These are phyloP conservation scores for Oenanthe melanoleuca DNA, from an alignment of 2,113 vertebrate genomes.

Conservation along the genomic window DNA sequence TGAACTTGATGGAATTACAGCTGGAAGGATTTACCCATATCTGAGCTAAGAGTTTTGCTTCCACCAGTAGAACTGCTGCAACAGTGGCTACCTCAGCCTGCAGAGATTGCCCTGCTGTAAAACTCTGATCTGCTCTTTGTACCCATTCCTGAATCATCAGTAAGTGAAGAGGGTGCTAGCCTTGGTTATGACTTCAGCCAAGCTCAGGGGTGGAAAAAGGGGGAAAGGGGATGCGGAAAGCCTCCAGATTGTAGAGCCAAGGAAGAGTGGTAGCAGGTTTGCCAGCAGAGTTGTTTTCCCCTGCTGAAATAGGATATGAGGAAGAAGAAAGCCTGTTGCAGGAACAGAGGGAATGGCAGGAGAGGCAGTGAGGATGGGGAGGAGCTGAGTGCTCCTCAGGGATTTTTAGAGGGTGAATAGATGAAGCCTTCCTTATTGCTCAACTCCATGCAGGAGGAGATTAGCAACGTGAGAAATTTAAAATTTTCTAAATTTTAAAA, in stretches of 20 bases:
- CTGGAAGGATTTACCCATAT: not conserved
- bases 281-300: not conserved
- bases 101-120: not conserved
- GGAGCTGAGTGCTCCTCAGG: not conserved
- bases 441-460: not conserved
- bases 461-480: not conserved
- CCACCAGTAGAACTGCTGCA: not conserved
- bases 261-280: not conserved
- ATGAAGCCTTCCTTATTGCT: not conserved
- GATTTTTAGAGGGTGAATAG: not conserved
- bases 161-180: not conserved
- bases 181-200: not conserved
- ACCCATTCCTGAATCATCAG: not conserved
- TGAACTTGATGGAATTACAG: not conserved
- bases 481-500: no score
- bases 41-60: not conserved
- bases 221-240: not conserved
- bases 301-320: not conserved
- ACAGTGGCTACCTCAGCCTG: not conserved
- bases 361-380: fast-evolving
- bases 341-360: not conserved
- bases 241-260: not conserved
- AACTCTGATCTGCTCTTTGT: not conserved
- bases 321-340: not conserved
- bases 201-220: not conserved